A percentile compares a stretch with the other conserved stretches of the same genome.
phyloP scores from a whole-genome alignment of 37 sponge, comb jelly and placozoan species.

The Eunapius fragilis region DNA sequence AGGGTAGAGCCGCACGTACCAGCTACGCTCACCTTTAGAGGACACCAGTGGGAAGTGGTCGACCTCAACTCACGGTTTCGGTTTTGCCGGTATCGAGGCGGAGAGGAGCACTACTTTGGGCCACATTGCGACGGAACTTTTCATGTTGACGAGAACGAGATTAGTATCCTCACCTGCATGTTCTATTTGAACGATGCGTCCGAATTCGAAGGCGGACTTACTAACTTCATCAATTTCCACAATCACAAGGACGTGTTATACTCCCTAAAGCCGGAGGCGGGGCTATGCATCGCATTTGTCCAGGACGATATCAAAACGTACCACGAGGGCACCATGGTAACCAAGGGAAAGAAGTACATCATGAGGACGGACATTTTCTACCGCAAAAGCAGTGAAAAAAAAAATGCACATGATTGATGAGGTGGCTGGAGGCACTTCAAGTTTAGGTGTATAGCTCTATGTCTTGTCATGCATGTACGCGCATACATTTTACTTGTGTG shows the following conservation, averaged over 20 bases:
- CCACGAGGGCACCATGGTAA: conserved; percentile 74
- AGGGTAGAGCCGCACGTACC: conserved; percentile 61
- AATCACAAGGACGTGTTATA: conserved; percentile 9
- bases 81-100: conserved; percentile 79
- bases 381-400: too few relatives aligned
- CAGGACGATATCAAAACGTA: conserved; percentile 49
- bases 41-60: conserved; percentile 48
- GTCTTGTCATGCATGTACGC: too few relatives aligned
- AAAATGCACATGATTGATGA: too few relatives aligned
- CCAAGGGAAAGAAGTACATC: conserved; percentile 81
- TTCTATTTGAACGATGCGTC: conserved; percentile 74
- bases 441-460: too few relatives aligned
- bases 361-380: conserved; percentile 88
- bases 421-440: too few relatives aligned
- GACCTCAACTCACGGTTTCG: conserved; percentile 72
- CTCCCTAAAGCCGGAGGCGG: conserved; percentile 66
- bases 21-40: conserved; percentile 10
- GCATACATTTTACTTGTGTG: too few relatives aligned
- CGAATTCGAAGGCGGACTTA: conserved; percentile 82
- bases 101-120: conserved; percentile 70
- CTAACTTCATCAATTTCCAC: conserved; percentile 64
- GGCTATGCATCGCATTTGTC: conserved; percentile 77
- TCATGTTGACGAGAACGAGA: conserved; percentile 9
- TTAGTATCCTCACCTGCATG: conserved; percentile 77
- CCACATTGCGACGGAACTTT: conserved; percentile 73